Evolutionary conservation across 2,888 invertebrate species (phyloP).

Genomic region (Latrodectus hesperus): DNA sequence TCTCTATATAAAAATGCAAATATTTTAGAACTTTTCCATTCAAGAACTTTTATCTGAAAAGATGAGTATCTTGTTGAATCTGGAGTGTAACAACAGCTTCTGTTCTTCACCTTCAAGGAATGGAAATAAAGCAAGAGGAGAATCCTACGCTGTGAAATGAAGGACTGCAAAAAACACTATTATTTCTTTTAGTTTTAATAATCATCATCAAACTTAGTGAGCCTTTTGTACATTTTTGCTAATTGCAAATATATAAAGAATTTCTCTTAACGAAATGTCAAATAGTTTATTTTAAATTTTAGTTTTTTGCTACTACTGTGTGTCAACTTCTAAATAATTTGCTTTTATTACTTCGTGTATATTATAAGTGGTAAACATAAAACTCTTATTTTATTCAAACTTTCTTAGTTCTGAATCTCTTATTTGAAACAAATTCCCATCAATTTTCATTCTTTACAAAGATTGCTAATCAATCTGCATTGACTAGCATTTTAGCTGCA

Average conservation of each 20-base stretch:
- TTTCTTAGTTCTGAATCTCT: no score
- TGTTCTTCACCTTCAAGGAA: no score
- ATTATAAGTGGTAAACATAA: no score
- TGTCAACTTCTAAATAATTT: no score
- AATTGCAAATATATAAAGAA: neutral
- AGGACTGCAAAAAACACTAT: neutral
- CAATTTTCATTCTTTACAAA: no score
- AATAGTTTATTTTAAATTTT: neutral
- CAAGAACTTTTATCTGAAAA: conserved; percentile 6
- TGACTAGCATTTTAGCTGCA: no score
- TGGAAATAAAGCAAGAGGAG: neutral
- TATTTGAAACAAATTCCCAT: no score
- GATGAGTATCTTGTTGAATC: no score
- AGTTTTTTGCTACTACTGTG: neutral
- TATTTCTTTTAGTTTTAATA: neutral
- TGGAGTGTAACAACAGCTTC: no score
- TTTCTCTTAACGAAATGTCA: neutral
- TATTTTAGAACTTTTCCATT: neutral
- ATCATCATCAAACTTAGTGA: conserved; percentile 2
- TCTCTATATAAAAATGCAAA: neutral
- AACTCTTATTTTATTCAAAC: no score
- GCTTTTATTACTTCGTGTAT: no score
- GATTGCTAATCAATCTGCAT: no score
- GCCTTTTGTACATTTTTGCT: conserved; percentile 1
- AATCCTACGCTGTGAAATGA: neutral